phyloP scores from a whole-genome alignment of 2,113 vertebrate genomes.

The Falcunculus frontatus region DNA sequence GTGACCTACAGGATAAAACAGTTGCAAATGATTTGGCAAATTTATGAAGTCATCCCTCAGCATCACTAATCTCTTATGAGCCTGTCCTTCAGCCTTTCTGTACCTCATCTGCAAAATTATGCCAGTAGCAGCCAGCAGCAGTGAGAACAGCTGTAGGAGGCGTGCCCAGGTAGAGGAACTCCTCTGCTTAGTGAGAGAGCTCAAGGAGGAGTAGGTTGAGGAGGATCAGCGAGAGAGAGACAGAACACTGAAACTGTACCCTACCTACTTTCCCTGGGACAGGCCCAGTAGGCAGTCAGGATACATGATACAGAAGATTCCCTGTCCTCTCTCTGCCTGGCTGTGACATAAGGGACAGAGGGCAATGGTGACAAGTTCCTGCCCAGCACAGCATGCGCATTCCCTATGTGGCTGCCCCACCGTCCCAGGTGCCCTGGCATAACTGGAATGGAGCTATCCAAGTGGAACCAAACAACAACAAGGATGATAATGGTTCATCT shows the following conservation, averaged over 20 bases:
- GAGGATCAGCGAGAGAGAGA: not conserved
- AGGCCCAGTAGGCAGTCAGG: not conserved
- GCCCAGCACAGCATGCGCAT: rapidly evolving
- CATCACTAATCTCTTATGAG: not conserved
- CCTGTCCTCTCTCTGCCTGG: not conserved
- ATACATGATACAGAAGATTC: not conserved
- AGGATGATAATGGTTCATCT: not conserved
- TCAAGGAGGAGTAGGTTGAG: not conserved
- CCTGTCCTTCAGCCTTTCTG: not conserved
- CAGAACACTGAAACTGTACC: not conserved
- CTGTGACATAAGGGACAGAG: not conserved
- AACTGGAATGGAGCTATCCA: not conserved
- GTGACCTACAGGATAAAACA: not conserved
- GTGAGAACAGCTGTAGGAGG: not conserved
- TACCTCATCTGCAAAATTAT: not conserved
- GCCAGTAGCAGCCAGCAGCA: not conserved
- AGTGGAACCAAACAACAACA: not conserved
- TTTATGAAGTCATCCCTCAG: not conserved
- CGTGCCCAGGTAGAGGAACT: not conserved
- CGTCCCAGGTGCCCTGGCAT: not conserved
- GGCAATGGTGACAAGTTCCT: not conserved
- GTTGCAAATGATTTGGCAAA: not conserved
- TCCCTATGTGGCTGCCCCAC: not conserved
- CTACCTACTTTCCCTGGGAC: not conserved
- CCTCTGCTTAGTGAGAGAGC: not conserved